Conservation (phyloP, 2,797 vertebrate species). For the Arnoldichthys spilopterus region DNA sequence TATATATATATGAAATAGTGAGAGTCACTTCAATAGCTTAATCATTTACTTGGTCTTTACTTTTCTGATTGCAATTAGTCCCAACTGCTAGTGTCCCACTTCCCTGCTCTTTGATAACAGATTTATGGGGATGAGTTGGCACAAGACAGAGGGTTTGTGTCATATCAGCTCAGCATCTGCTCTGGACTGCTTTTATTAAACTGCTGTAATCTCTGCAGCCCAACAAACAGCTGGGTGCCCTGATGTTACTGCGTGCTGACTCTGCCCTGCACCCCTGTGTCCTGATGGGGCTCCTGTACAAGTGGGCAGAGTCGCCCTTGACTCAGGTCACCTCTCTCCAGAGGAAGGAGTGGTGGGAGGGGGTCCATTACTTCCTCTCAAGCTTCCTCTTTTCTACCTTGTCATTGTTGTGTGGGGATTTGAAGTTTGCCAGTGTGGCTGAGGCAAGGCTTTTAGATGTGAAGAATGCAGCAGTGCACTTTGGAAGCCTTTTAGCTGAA, state of each 20-base stretch:
- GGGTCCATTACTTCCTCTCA: conserved; percentile 51
- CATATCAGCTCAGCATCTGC: conserved; percentile 47
- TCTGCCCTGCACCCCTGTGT: conserved; percentile 37
- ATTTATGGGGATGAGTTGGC: conserved; percentile 52
- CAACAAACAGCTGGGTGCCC: conserved; percentile 49
- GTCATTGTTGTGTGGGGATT: conserved; percentile 67
- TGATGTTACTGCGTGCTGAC: conserved; percentile 39
- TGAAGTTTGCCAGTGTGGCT: conserved; percentile 64
- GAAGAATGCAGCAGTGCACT: conserved; percentile 66
- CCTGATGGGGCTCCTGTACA: conserved; percentile 30
- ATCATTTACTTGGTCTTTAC: neutral
- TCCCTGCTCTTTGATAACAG: conserved; percentile 47
- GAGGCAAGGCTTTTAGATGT: conserved; percentile 64
- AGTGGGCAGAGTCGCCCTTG: conserved; percentile 26
- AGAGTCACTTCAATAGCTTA: too few species aligned
- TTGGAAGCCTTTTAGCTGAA: conserved; percentile 66
- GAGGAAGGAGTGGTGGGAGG: conserved; percentile 12
- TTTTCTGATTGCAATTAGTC: neutral
- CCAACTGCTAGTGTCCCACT: conserved; percentile 31
- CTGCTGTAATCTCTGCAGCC: conserved; percentile 44
- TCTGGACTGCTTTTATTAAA: conserved; percentile 50
- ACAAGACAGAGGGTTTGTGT: conserved; percentile 37
- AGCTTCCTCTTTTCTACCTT: conserved; percentile 54
- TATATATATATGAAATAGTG: too few species aligned
- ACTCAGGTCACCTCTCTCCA: conserved; percentile 10